These are phyloP conservation scores for Drosophila nr. perissopoda DNA, from an alignment of 2,888 invertebrate species.

Conservation along the genomic window DNA sequence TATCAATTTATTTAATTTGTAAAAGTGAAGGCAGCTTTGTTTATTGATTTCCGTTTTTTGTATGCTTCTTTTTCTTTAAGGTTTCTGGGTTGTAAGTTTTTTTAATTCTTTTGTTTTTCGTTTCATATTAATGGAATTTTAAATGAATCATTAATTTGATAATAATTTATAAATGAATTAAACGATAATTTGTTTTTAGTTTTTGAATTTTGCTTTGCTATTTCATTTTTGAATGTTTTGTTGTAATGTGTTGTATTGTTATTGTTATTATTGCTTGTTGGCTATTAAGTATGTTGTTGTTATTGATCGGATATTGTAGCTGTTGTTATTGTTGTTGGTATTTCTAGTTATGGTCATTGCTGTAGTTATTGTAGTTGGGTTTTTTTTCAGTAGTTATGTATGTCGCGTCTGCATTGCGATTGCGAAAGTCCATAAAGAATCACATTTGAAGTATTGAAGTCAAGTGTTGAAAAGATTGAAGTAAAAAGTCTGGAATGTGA, in stretches of 20 bases:
- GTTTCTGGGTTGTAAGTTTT: constrained; percentile 56
- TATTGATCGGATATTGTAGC: constrained; percentile 78
- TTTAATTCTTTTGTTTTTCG: constrained; percentile 34
- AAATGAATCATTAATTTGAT: constrained; percentile 7
- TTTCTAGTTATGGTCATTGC: constrained; percentile 57
- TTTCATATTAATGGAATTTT: constrained; percentile 28
- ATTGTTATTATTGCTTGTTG: constrained; percentile 71
- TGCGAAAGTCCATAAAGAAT: constrained; percentile 21
- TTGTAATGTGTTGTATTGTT: constrained; percentile 47
- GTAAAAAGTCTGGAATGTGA: constrained; percentile 38
- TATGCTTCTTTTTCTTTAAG: constrained; percentile 63
- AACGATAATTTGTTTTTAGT: constrained; percentile 39
- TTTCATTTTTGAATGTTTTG: constrained; percentile 46
- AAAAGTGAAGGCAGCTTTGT: constrained; percentile 84
- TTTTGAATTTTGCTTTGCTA: constrained; percentile 69
- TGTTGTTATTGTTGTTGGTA: constrained; percentile 63
- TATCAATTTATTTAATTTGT: constrained; percentile 79
- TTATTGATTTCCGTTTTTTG: constrained; percentile 84
- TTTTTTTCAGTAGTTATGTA: constrained; percentile 52
- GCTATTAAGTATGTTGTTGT: constrained; percentile 62
- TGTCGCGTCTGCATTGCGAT: constrained; percentile 48
- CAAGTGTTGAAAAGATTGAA: constrained; percentile 26
- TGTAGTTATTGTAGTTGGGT: constrained; percentile 56
- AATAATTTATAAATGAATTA: constrained; percentile 24
- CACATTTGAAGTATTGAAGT: constrained; percentile 42